A percentile compares a stretch with the other conserved stretches of the same genome.
Conservation (phyloP, 2,888 invertebrate species). For the Phytoseiulus persimilis region DNA sequence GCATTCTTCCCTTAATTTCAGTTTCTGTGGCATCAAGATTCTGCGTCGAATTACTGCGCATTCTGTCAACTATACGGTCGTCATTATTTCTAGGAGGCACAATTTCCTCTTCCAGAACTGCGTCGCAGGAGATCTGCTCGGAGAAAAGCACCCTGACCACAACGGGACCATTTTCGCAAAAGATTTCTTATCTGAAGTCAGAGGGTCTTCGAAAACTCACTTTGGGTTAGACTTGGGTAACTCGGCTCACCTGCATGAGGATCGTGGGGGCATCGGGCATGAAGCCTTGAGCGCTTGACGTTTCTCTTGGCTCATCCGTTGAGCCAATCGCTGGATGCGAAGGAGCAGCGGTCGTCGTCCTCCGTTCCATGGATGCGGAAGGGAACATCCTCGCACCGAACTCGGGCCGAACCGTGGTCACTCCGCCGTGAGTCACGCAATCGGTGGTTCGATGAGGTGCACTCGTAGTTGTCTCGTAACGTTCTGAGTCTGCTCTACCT, state of each 20-base stretch:
- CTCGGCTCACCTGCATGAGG: constrained; percentile 11
- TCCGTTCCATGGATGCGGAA: not conserved
- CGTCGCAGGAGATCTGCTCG: too few relatives aligned
- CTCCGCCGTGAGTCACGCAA: not conserved
- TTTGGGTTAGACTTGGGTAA: not conserved
- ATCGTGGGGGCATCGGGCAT: constrained; percentile 27
- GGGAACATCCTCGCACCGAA: not conserved
- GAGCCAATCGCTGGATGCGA: not conserved
- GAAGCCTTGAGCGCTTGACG: not conserved
- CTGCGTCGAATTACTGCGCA: not conserved
- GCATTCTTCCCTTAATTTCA: not conserved
- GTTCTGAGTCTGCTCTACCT: not conserved
- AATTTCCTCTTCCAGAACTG: not conserved
- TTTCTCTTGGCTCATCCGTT: not conserved
- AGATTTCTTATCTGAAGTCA: not conserved
- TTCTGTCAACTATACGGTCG: not conserved
- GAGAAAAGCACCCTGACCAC: too few relatives aligned
- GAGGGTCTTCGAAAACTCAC: not conserved
- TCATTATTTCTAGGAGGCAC: not conserved
- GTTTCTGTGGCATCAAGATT: not conserved
- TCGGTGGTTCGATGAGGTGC: not conserved
- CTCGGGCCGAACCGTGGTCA: not conserved
- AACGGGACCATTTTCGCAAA: not conserved
- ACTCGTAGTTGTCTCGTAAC: not conserved
- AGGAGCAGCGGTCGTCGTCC: not conserved